These are phyloP conservation scores for Tinamus guttatus DNA, from an alignment of 2,113 vertebrate species.

Conservation along the genomic window DNA sequence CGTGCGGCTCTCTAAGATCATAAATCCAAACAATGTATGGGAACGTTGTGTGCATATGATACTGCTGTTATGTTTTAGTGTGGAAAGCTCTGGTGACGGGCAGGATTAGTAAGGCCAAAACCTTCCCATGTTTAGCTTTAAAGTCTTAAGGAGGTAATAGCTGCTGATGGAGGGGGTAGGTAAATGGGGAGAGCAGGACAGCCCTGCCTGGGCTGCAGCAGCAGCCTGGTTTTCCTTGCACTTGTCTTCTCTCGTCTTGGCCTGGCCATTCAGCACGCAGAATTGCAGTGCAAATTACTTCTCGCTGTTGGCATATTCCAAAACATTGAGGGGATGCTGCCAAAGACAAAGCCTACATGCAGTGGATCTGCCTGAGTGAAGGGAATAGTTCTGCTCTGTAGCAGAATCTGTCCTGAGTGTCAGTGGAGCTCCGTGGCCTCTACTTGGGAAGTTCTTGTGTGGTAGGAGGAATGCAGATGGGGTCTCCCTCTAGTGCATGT, in stretches of 20 bases:
- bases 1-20: not conserved
- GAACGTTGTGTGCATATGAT: not conserved
- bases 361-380: not conserved
- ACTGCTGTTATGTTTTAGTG: not conserved
- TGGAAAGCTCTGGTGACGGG: not conserved
- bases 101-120: constrained; percentile 18
- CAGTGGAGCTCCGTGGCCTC: not conserved
- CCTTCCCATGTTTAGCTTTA: not conserved
- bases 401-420: not conserved
- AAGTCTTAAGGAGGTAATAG: not conserved
- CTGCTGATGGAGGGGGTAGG: not conserved
- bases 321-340: not conserved
- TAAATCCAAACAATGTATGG: constrained; percentile 55
- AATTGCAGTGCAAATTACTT: not conserved
- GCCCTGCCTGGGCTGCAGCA: not conserved
- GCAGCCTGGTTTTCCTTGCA: not conserved
- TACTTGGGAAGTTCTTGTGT: not conserved
- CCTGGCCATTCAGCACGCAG: not conserved
- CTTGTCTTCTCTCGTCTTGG: not conserved
- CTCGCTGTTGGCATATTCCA: not conserved
- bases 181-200: not conserved
- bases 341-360: not conserved
- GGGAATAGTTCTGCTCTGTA: not conserved
- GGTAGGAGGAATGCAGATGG: not conserved
- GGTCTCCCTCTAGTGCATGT: not conserved